A percentile compares a stretch with the other conserved stretches of the same genome.
These are phyloP conservation scores for Chionis minor DNA, from an alignment of 2,113 vertebrate species.

Conservation along the genomic window DNA sequence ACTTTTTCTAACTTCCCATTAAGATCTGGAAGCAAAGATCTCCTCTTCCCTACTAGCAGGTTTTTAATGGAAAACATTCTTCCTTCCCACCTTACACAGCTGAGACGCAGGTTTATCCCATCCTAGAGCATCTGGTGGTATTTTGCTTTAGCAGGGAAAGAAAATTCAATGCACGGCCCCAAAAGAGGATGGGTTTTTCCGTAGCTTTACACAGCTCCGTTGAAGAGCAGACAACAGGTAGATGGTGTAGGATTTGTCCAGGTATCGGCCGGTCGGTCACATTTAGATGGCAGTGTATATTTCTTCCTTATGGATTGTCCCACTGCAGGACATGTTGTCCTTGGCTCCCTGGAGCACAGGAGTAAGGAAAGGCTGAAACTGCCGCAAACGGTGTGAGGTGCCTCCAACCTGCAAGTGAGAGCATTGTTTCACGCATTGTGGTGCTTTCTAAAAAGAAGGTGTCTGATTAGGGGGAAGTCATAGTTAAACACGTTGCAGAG, in stretches of 20 bases:
- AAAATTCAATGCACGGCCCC: background rate
- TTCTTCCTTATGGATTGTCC: background rate
- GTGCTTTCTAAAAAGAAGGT: background rate
- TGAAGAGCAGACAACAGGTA: background rate
- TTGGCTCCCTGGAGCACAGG: background rate
- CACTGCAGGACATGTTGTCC: background rate
- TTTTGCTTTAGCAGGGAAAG: background rate
- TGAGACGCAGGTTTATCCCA: background rate
- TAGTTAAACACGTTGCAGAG: background rate
- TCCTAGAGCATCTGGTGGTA: background rate
- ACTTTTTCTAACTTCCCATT: background rate
- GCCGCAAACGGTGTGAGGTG: background rate
- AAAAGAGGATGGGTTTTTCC: background rate
- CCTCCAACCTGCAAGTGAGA: background rate
- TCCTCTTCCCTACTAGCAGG: background rate
- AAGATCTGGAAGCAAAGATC: background rate
- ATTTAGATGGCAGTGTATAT: background rate
- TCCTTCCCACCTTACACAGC: background rate
- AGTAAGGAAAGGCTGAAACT: background rate
- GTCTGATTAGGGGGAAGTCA: background rate
- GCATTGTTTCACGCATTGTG: background rate
- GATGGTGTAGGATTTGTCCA: background rate
- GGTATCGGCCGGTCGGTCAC: background rate
- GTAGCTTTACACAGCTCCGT: background rate
- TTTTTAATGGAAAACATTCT: background rate